A percentile compares a stretch with the other conserved stretches of the same genome.
Conservation (phyloP, 2,888 invertebrate species). For the Leptura quadrifasciata region DNA sequence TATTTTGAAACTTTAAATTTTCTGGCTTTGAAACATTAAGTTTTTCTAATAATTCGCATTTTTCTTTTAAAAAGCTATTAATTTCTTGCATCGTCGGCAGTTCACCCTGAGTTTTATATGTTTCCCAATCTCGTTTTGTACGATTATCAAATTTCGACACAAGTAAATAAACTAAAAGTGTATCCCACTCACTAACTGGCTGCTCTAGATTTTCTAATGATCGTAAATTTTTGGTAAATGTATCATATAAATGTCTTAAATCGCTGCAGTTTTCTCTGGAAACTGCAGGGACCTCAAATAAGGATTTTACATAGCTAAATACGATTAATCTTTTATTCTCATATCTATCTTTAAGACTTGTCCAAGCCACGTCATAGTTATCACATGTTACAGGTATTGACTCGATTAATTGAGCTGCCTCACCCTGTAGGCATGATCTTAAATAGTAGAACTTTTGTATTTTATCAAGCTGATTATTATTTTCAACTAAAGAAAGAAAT, state of each 20-base stretch:
- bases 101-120: constrained; percentile 23
- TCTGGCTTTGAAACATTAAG: not conserved
- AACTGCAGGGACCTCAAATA: constrained; percentile 16
- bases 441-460: constrained; percentile 32
- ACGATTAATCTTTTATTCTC: constrained; percentile 28
- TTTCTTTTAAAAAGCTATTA: too few species aligned
- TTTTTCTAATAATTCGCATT: constrained; percentile 18
- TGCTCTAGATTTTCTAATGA: constrained; percentile 33
- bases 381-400: constrained; percentile 25
- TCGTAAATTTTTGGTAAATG: constrained; percentile 38
- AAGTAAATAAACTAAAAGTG: constrained; percentile 44
- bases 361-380: constrained; percentile 27
- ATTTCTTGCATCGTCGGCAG: constrained; percentile 25
- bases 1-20: constrained; percentile 17
- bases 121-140: constrained; percentile 44
- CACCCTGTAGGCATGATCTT: constrained; percentile 11
- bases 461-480: constrained; percentile 12
- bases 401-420: constrained; percentile 19
- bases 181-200: constrained; percentile 35
- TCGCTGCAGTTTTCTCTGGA: constrained; percentile 1
- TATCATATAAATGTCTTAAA: constrained; percentile 15
- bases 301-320: constrained; percentile 31
- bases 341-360: constrained; percentile 18
- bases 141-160: constrained; percentile 42
- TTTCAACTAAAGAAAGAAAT: constrained; percentile 18